Evolutionary conservation across 2,888 invertebrate genomes (phyloP), one percentile per base, ranked within the genome.

Genomic region (Lordiphosa fenestrarum): DNA sequence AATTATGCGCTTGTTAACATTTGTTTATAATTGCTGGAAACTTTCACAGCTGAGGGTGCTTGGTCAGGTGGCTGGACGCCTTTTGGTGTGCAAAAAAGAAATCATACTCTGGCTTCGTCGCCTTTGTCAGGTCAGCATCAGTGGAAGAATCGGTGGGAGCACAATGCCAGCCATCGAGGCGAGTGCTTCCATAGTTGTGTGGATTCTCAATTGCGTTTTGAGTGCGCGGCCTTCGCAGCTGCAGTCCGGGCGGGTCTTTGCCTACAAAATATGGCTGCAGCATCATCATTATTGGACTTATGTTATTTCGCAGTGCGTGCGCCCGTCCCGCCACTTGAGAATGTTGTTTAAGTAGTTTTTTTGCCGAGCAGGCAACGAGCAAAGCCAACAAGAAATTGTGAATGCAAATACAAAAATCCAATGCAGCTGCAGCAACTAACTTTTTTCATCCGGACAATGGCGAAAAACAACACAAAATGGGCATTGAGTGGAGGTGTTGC

Each of bases 401-500:
- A 55, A 64, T 47, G 65, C 47, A 64, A 57, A 60, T 49, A 41
- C 40, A 54, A 57, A 55, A 47, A 53, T 37, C 19, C 23, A 55
- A 55, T 30, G 44, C 41, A 36, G 53, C 25, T 49, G 40, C 55
- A 1, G 15, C 63, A 64, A 65, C 57, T 53, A 35, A 36, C 30
- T 55, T 23, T 57, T 62, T 54, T 39, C 40, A 9, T 51, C 40
- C 48, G 71, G 58, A 76, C 71, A 81, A 65, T 77, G 71, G 42
- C 30, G 42, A 35, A 61, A 44, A 12, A 37, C 41, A 51, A 51
- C 65, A 65, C 47, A 57, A 57, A 39, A 47, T 44, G 57, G 66
- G 66, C 75, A 81, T 81, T 81, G 69, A 71, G 66, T 50, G 54
- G 69, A 81, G 81, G 74, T 76, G 75, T 77, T 62, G 66, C 78